Evolutionary conservation across 1,140 invertebrate species (phyloP).

Genomic region (Drosophila cardini): DNA sequence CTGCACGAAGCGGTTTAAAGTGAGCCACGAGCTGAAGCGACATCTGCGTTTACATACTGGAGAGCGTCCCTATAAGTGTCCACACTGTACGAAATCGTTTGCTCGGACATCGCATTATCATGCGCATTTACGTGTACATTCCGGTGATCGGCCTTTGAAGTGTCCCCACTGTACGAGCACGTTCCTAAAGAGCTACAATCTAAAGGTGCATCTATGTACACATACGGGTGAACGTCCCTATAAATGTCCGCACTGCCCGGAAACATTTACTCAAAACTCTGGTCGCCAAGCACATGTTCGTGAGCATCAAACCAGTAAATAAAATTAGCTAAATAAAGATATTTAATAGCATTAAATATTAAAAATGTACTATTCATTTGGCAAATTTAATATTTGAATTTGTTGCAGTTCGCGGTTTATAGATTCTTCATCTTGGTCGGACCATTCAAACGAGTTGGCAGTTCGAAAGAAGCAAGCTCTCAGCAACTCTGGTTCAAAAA

Average conservation of each 20-base stretch:
- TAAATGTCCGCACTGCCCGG: slow-evolving; percentile 9
- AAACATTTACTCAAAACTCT: slow-evolving; percentile 9
- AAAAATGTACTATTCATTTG: background rate
- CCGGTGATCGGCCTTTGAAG: background rate
- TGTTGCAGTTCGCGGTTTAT: background rate
- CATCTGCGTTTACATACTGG: slow-evolving; percentile 15
- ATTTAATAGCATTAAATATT: background rate
- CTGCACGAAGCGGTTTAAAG: slow-evolving; percentile 18
- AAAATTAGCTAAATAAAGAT: background rate
- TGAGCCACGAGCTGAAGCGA: slow-evolving; percentile 13
- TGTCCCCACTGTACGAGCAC: slow-evolving; percentile 16
- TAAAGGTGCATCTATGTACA: slow-evolving; percentile 4
- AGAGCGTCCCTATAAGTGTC: slow-evolving; percentile 13
- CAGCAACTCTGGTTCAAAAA: background rate
- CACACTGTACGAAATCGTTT: slow-evolving; percentile 20
- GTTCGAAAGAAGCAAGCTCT: background rate
- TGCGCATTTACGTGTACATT: slow-evolving; percentile 6
- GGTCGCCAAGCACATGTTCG: background rate
- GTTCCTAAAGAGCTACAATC: slow-evolving; percentile 1
- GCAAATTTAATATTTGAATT: background rate
- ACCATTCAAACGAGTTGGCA: slow-evolving; percentile 16
- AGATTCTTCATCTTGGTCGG: background rate
- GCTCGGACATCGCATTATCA: slow-evolving; percentile 8
- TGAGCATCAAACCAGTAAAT: background rate
- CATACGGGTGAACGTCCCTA: slow-evolving; percentile 8